Conservation (phyloP, 2,888 invertebrate genomes). For the Pimpla rufipes region DNA sequence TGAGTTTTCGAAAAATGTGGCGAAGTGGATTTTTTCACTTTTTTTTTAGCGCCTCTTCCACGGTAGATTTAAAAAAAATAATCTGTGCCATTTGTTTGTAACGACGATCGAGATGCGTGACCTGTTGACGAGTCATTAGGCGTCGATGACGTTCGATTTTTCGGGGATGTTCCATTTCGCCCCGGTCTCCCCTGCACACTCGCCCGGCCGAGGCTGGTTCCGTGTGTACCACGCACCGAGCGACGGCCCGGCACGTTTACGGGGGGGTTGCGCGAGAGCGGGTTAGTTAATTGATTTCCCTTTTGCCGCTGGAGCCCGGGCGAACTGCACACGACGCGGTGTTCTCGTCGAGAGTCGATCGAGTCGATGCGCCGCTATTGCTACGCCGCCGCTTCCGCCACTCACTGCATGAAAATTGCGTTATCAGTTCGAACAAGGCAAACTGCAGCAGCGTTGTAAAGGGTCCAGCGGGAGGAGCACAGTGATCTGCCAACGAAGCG, state of each 20-base stretch:
- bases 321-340: constrained; percentile 70
- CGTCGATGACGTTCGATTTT: too few relatives aligned
- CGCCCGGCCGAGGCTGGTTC: background rate
- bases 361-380: constrained; percentile 46
- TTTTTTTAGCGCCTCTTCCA: too few relatives aligned
- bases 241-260: constrained; percentile 53
- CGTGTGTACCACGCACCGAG: constrained; percentile 18
- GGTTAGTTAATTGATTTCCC: constrained; percentile 82
- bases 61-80: too few relatives aligned
- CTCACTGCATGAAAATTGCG: constrained; percentile 63
- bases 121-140: too few relatives aligned
- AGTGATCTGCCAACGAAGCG: background rate
- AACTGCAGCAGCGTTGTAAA: constrained; percentile 15
- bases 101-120: too few relatives aligned
- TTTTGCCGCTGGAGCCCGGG: constrained; percentile 73
- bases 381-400: constrained; percentile 4
- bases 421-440: constrained; percentile 64
- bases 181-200: background rate
- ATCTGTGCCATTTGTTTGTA: too few relatives aligned
- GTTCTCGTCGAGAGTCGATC: constrained; percentile 75
- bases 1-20: too few relatives aligned
- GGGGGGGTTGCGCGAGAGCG: constrained; percentile 63
- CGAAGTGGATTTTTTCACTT: too few relatives aligned
- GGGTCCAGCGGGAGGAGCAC: background rate
- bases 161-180: too few relatives aligned